Conservation (phyloP, 92 coral and sea anemone genomes). For the Siderastrea siderea region DNA sequence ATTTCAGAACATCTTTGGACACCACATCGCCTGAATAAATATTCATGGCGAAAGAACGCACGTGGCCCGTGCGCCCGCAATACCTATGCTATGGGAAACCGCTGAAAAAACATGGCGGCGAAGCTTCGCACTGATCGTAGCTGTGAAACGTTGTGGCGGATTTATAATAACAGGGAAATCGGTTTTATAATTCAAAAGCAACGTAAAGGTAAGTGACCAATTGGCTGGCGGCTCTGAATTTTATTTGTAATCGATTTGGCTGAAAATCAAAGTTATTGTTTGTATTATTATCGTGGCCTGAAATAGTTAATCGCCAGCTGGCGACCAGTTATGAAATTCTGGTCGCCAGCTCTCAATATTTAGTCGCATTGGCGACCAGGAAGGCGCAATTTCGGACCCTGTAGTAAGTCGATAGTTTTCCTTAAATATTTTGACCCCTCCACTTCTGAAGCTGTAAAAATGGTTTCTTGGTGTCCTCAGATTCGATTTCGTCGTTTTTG, state of each 20-base stretch:
- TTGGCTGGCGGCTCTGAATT: constrained; percentile 19
- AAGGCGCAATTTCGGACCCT: no score
- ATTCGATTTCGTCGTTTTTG: no score
- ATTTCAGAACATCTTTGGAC: constrained; percentile 12
- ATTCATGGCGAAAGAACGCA: constrained; percentile 20
- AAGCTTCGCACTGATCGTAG: constrained; percentile 28
- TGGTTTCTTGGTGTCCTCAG: no score
- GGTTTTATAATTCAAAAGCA: constrained; percentile 17
- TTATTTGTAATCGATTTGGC: constrained; percentile 19
- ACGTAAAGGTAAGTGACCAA: constrained; percentile 11
- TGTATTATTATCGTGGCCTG: constrained; percentile 12
- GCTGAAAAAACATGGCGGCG: constrained; percentile 22
- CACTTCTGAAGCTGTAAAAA: no score
- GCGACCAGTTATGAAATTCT: constrained; percentile 19
- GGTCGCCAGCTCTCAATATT: not conserved
- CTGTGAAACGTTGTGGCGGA: constrained; percentile 36
- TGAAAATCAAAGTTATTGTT: constrained; percentile 23
- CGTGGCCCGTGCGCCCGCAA: constrained; percentile 10
- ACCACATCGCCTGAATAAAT: not conserved
- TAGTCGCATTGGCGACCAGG: no score
- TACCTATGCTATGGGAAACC: constrained; percentile 17
- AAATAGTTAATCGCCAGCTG: constrained; percentile 21
- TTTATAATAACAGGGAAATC: constrained; percentile 20
- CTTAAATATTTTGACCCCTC: no score
- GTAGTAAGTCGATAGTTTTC: no score